Evolutionary conservation across 2,888 invertebrate species (phyloP), one percentile per base, ranked within the genome.

Genomic region (Baccha elongata): DNA sequence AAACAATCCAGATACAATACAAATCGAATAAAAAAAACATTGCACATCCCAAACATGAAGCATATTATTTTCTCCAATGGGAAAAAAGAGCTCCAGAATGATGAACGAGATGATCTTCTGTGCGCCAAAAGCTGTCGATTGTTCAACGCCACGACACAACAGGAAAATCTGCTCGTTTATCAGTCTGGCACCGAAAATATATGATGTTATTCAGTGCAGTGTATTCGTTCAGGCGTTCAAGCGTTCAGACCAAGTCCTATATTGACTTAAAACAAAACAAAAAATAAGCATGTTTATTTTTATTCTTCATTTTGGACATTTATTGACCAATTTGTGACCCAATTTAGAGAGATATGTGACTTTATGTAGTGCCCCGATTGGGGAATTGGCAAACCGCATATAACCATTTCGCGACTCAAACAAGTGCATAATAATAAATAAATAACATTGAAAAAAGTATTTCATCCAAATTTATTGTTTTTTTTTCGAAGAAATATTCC

Each of bases 281-380:
- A 55, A 55, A 11, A 55, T 10, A 58, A 58, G 15, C 3, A n/a
- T 6, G 8, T 44, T 44, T 48, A 23, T 23, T n/a, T 8, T 29
- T 60, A 15, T 21, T 58, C 11, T 29, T 42, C 44, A 32, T 58
- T 58, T 58, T 13, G 52, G 80, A 81, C 75, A 71, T 75, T 81
- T 81, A 75, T 81, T 75, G 80, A 75, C 69, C 80, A 81, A 71
- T 75, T 75, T 80, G 69, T 75, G 80, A 74, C 80, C 80, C 53
- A 80, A 75, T 71, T 71, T 58, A 48, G 55, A 58, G 50, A 50
- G 48, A 50, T 58, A 65, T 55, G 55, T 3, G 35, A 40, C n/a
- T n/a, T n/a, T n/a, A n/a, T n/a, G n/a, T n/a, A n/a, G n/a, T n/a
- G 79, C 79, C 74, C 64, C 50, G 32, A 55, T 35, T 21, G 13